Evolutionary conservation across 2,888 invertebrate species (phyloP).

Genomic region (Temnothorax unifasciatus): DNA sequence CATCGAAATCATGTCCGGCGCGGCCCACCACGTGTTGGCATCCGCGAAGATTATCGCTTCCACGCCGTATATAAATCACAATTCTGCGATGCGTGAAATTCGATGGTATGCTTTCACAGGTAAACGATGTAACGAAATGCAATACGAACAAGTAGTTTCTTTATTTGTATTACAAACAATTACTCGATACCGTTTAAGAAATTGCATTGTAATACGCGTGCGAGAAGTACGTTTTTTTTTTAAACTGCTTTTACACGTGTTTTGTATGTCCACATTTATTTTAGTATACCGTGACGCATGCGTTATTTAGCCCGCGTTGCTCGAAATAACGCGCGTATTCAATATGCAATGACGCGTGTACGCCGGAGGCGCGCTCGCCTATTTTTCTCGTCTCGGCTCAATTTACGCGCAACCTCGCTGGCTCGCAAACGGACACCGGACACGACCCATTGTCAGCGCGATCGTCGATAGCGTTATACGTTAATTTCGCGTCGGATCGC

Average conservation of each 20-base stretch:
- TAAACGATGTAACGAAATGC: background rate
- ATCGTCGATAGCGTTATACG: slow-evolving; percentile 45
- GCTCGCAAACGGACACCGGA: slow-evolving; percentile 36
- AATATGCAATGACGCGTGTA: slow-evolving; percentile 36
- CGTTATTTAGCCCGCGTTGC: slow-evolving; percentile 35
- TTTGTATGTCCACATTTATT: background rate
- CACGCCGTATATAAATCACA: background rate
- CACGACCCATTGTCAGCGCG: slow-evolving; percentile 36
- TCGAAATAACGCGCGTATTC: slow-evolving; percentile 49
- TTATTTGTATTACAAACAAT: background rate
- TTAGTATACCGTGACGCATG: background rate
- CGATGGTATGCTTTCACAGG: background rate
- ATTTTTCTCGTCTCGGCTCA: slow-evolving; percentile 41
- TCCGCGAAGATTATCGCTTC: slow-evolving; percentile 19
- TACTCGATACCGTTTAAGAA: no score
- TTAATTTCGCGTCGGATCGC: slow-evolving; percentile 42
- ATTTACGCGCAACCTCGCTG: slow-evolving; percentile 40
- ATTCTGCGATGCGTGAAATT: background rate
- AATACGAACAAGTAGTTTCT: no score
- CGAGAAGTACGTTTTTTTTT: background rate
- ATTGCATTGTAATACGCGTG: background rate
- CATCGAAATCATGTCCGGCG: background rate
- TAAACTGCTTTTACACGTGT: background rate
- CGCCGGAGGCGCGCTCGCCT: slow-evolving; percentile 7
- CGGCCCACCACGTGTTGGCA: background rate